A percentile compares a stretch with the other conserved stretches of the same genome.
Conservation (phyloP, 1,140 invertebrate genomes). For the Bombus haemorrhoidalis region DNA sequence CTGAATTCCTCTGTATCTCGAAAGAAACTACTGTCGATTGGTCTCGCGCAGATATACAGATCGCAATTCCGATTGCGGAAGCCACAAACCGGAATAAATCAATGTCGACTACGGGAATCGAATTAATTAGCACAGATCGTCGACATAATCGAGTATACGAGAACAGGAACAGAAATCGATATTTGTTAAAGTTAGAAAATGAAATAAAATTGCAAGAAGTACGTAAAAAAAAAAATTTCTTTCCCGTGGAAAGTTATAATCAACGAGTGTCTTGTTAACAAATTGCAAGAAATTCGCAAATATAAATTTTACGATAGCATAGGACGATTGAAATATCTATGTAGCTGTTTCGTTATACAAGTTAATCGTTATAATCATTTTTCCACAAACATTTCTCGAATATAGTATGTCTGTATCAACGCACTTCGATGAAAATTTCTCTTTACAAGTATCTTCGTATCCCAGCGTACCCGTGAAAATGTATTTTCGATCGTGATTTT, state of each 20-base stretch:
- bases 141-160: background rate
- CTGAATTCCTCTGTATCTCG: constrained; percentile 5
- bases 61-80: background rate
- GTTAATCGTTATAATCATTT: too few species aligned
- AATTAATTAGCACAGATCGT: background rate
- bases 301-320: too few species aligned
- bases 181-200: background rate
- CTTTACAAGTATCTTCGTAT: background rate
- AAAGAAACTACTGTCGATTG: constrained; percentile 34
- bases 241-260: fast-evolving
- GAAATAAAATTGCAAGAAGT: background rate
- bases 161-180: background rate
- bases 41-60: background rate
- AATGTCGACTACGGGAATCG: too few species aligned
- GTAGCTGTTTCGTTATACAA: too few species aligned
- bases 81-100: constrained; percentile 43
- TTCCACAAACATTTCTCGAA: too few species aligned
- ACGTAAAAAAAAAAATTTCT: too few species aligned
- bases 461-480: background rate
- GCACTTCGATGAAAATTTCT: background rate
- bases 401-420: too few species aligned
- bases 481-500: background rate
- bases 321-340: too few species aligned
- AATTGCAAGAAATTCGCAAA: too few species aligned
- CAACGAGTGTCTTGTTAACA: too few species aligned